Evolutionary conservation across 2,888 invertebrate genomes (phyloP).

Genomic region (Campoplex capitator): DNA sequence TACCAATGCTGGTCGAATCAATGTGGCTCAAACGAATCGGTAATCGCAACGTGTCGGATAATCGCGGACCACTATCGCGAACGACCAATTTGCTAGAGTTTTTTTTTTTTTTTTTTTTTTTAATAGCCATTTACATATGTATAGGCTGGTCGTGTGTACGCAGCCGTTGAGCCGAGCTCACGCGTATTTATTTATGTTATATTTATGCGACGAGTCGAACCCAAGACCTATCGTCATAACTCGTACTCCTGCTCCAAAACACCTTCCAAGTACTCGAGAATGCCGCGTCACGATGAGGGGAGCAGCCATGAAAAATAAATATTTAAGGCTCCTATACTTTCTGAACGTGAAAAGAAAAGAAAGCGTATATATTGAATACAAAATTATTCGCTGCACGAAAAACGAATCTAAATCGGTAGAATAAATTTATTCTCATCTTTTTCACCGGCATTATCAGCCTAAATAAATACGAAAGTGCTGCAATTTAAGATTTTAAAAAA

Average conservation of each 20-base stretch:
- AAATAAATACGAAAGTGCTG: too few species aligned
- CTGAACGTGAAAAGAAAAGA: too few species aligned
- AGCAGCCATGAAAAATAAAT: constrained; percentile 37
- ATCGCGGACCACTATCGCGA: constrained; percentile 34
- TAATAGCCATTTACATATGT: constrained; percentile 23
- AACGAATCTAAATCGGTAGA: neutral
- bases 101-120: constrained; percentile 26
- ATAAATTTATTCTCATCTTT: neutral
- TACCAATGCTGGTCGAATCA: constrained; percentile 12
- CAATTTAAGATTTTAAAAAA: neutral
- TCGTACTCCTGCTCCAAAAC: constrained; percentile 28
- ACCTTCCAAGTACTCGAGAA: constrained; percentile 52
- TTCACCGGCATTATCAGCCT: neutral
- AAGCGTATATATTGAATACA: neutral
- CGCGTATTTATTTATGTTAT: constrained; percentile 19
- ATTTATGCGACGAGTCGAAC: constrained; percentile 33
- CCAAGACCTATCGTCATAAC: constrained; percentile 40
- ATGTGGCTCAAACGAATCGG: neutral
- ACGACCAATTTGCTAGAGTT: constrained; percentile 15
- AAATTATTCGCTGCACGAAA: neutral
- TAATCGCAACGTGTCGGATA: constrained; percentile 23
- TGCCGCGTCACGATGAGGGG: constrained; percentile 38
- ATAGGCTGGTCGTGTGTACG: constrained; percentile 32
- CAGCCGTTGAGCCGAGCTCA: constrained; percentile 43
- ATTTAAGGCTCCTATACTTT: neutral